These are phyloP conservation scores for Hypotaenidia okinawae DNA, from an alignment of 2,797 vertebrate species.

Conservation along the genomic window DNA sequence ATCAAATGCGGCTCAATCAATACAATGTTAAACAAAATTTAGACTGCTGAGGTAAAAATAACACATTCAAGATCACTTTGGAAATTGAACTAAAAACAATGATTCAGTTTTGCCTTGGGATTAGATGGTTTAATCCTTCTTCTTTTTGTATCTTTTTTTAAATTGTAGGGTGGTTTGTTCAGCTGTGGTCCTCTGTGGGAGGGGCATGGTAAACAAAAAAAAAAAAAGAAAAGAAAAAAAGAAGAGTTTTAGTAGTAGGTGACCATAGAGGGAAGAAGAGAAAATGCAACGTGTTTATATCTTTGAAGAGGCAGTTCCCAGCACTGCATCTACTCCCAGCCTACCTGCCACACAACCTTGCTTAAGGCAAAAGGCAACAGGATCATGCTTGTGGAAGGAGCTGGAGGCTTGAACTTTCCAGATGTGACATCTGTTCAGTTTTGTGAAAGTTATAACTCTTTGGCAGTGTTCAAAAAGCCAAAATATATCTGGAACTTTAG, in stretches of 20 bases:
- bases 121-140: neutral
- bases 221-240: too few species aligned
- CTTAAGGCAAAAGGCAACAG: neutral
- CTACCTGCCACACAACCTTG: neutral
- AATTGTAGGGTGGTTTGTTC: neutral
- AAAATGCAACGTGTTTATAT: neutral
- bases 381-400: neutral
- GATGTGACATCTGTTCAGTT: neutral
- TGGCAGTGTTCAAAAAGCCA: neutral
- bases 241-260: neutral
- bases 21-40: constrained; percentile 32
- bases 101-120: neutral
- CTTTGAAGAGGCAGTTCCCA: neutral
- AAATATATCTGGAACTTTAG: neutral
- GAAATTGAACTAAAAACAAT: constrained; percentile 48
- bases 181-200: neutral
- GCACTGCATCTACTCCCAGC: neutral
- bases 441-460: neutral
- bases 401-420: neutral
- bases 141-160: neutral
- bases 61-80: constrained; percentile 27
- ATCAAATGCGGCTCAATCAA: constrained; percentile 28
- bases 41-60: constrained; percentile 57
- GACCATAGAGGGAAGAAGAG: neutral
- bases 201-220: neutral